Evolutionary conservation across 1,140 invertebrate genomes (phyloP).

Genomic region (Hylyphantes graminicola): DNA sequence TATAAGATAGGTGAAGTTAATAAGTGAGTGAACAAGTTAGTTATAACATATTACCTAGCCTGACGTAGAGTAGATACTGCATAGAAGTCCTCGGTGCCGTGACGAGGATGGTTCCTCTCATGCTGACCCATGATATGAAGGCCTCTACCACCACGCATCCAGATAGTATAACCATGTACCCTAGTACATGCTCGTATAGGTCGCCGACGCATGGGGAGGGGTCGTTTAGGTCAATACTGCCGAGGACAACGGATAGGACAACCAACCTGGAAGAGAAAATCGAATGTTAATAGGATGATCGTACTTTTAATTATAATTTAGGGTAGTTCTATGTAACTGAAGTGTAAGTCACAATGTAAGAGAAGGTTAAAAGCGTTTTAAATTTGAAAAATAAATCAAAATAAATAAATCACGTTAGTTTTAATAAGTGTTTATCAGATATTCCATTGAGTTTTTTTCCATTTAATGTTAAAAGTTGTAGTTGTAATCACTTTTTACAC

Average conservation of each 20-base stretch:
- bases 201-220: constrained; percentile 65
- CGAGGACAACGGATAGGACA: constrained; percentile 73
- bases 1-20: too few relatives aligned
- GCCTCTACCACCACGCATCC: constrained; percentile 79
- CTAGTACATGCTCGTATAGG: constrained; percentile 78
- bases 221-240: constrained; percentile 74
- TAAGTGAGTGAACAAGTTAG: too few relatives aligned
- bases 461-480: too few relatives aligned
- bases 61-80: constrained; percentile 84
- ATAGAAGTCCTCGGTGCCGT: constrained; percentile 79
- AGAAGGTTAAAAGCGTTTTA: too few relatives aligned
- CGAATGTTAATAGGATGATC: neutral
- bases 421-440: too few relatives aligned
- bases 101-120: constrained; percentile 85
- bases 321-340: neutral
- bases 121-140: constrained; percentile 79
- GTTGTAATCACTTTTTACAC: too few relatives aligned
- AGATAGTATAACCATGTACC: constrained; percentile 77
- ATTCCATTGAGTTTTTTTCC: too few relatives aligned
- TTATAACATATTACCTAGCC: constrained; percentile 75
- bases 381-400: too few relatives aligned
- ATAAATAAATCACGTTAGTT: too few relatives aligned
- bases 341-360: neutral
- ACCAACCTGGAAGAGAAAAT: constrained; percentile 70
- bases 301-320: neutral